Evolutionary conservation across 2,888 invertebrate genomes (phyloP), one percentile per base, ranked within the genome.

Genomic region (Spilarctia lutea): DNA sequence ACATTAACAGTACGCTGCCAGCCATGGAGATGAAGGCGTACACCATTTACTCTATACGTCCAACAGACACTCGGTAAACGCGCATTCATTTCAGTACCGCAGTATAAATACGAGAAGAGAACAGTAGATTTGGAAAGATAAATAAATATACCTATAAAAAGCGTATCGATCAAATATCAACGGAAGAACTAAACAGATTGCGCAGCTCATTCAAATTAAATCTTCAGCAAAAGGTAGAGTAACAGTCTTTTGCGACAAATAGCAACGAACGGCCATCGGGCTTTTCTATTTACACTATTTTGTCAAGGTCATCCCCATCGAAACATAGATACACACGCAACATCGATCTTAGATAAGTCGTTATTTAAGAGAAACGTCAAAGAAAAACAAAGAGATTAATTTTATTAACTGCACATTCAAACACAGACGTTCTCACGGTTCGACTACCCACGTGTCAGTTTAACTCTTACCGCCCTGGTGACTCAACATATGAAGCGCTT

Each of bases 391-490:
- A 94, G 91, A 94, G 93, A 93, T 94, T 93, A 94, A 92, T 91
- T 88, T 89, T 91, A 91, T 92, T 92, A 91, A 95, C 91, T 94
- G 95, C 95, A 94, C 96, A 94, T 96, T 95, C 96, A 95, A 92
- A 95, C 96, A 96, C 95, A 95, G 95, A 95, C 95, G 96, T 95
- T 95, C 95, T 94, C 94, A 95, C 94, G 94, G 90, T 92, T 94
- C 90, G 94, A 94, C 95, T 95, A 95, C 93, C 95, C 95, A 95
- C 90, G 92, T 93, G 93, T 93, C 93, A 94, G 92, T 93, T 90
- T 91, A 93, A 94, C 94, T 96, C 98, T 98, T 98, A 98, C 98
- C 98, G 98, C 98, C 98, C 98, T 99, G 99, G 96, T 98, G 97
- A 96, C 97, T 97, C 96, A 99, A 97, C 97, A 97, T 97, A 96